These are phyloP conservation scores for Sebastes aleutianus DNA, from an alignment of 2,797 vertebrate genomes.

Conservation along the genomic window DNA sequence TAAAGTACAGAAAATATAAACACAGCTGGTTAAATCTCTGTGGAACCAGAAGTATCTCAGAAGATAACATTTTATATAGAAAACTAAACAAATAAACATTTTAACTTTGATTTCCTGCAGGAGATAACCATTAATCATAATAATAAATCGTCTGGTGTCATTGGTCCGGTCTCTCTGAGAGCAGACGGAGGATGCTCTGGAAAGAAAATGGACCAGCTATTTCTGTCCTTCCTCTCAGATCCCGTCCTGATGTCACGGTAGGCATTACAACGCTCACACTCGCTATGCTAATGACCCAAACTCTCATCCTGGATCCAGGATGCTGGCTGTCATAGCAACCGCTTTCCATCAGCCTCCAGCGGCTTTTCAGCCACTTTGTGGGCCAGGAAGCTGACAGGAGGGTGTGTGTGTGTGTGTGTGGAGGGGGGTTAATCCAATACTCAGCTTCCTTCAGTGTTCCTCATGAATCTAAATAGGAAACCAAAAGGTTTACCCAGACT, in stretches of 20 bases:
- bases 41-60: not conserved
- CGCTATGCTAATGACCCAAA: slow-evolving; percentile 32
- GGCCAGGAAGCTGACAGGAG: slow-evolving; percentile 13
- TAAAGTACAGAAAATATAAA: not conserved
- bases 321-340: slow-evolving; percentile 49
- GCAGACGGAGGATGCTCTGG: not conserved
- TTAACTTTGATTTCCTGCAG: not conserved
- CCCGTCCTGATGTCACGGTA: slow-evolving; percentile 11
- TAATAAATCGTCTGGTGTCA: not conserved
- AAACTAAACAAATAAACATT: not conserved
- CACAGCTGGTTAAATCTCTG: not conserved
- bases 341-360: slow-evolving; percentile 20
- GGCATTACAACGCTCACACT: slow-evolving; percentile 11
- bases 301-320: slow-evolving; percentile 30
- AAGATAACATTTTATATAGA: not conserved
- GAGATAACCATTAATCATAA: not conserved
- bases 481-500: slow-evolving; percentile 4
- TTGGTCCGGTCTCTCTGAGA: not conserved
- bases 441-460: not conserved
- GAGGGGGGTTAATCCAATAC: slow-evolving; percentile 2
- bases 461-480: slow-evolving; percentile 24
- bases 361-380: slow-evolving; percentile 10
- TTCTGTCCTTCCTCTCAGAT: slow-evolving; percentile 34
- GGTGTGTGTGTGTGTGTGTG: not conserved
- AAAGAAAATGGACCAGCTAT: slow-evolving; percentile 21